Evolutionary conservation across 2,113 vertebrate species (phyloP).

Genomic region (Tragelaphus imberbis): DNA sequence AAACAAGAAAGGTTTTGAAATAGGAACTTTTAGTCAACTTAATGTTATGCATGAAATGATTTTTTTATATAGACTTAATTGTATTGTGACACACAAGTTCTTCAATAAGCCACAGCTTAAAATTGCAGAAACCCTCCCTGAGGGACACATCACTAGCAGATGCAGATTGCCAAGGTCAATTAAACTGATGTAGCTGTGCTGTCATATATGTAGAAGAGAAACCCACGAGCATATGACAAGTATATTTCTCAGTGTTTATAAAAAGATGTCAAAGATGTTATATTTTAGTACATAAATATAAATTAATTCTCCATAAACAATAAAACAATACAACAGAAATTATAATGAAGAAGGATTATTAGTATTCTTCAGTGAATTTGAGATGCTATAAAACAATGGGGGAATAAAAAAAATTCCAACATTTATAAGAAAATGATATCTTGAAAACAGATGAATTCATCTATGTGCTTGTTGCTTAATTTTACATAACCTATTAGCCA

Average conservation of each 20-base stretch:
- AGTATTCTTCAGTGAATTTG: background rate
- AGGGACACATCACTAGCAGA: conserved; percentile 75
- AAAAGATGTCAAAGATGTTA: conserved; percentile 65
- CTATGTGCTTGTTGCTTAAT: background rate
- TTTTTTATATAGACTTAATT: conserved; percentile 66
- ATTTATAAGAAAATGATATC: background rate
- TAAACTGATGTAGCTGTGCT: conserved; percentile 79
- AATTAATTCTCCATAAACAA: conserved; percentile 54
- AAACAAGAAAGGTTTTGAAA: too few relatives aligned
- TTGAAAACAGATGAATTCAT: background rate
- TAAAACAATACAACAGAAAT: conserved; percentile 20
- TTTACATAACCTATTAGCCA: background rate
- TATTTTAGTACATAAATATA: conserved; percentile 58
- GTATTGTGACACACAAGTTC: conserved; percentile 65
- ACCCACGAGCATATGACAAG: conserved; percentile 71
- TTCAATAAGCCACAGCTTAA: conserved; percentile 70
- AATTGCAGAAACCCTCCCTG: conserved; percentile 61
- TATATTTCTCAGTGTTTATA: conserved; percentile 74
- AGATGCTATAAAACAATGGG: background rate
- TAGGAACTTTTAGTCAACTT: conserved; percentile 67
- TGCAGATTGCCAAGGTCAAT: conserved; percentile 82
- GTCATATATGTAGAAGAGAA: conserved; percentile 76
- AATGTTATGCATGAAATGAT: conserved; percentile 57
- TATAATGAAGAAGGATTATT: conserved; percentile 16
- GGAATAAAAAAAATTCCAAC: background rate